Evolutionary conservation across 2,888 invertebrate genomes (phyloP).

Genomic region (Stenichneumon culpator): DNA sequence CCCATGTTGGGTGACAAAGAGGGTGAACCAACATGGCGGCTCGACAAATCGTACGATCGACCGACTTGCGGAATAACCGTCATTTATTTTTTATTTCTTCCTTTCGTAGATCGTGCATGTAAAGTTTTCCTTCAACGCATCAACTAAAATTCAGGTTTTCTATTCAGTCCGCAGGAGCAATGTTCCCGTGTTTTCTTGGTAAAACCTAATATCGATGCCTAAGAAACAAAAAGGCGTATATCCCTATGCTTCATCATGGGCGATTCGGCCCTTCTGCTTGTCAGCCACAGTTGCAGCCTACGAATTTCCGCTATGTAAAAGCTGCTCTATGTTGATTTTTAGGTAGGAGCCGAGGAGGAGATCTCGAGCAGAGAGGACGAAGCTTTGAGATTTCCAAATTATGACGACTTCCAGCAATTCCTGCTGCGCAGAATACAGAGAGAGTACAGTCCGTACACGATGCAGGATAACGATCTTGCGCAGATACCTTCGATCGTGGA

Average conservation of each 20-base stretch:
- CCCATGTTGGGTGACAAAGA: slow-evolving; percentile 1
- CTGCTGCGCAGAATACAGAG: slow-evolving; percentile 76
- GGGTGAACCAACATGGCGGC: slow-evolving; percentile 61
- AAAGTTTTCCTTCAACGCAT: not conserved
- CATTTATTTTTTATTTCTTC: slow-evolving; percentile 21
- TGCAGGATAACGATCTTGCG: slow-evolving; percentile 74
- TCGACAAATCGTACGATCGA: slow-evolving; percentile 36
- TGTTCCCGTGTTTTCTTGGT: too few species aligned
- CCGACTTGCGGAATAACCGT: slow-evolving; percentile 8
- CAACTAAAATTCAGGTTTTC: too few species aligned
- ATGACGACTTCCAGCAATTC: slow-evolving; percentile 80
- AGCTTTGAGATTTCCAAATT: slow-evolving; percentile 72
- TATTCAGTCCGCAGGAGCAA: too few species aligned
- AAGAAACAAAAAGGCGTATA: too few species aligned
- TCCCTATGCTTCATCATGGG: too few species aligned
- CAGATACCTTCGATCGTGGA: slow-evolving; percentile 74
- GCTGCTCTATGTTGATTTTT: not conserved
- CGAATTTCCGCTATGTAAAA: not conserved
- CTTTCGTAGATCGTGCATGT: not conserved
- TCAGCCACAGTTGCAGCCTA: too few species aligned
- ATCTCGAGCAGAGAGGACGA: slow-evolving; percentile 78
- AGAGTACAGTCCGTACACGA: slow-evolving; percentile 75
- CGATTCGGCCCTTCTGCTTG: too few species aligned
- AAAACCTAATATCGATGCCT: too few species aligned
- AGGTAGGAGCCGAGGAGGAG: slow-evolving; percentile 82